Base-by-base conservation (phyloP, 2,888 invertebrate genomes). In the Spodoptera picta region DNA sequence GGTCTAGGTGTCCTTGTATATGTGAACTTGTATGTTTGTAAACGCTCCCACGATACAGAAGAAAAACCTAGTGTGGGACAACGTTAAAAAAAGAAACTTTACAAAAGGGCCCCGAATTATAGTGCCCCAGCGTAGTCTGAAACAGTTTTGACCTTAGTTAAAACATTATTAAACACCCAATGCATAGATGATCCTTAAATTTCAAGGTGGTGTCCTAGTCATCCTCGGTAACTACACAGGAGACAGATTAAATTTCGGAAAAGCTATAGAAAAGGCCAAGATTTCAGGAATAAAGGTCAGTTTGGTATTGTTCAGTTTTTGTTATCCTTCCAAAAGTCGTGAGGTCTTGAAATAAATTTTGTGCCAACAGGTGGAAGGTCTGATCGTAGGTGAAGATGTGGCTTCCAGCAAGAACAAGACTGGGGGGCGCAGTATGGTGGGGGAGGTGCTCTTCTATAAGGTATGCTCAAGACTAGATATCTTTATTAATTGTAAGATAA, bases 221-320 rank as follows among this genome's bases (percentile, higher is more conserved):
- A 94, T 98, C 43, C 95, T 97, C 10, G 96, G 96, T 10, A 98
- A 97, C 88, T 97, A 97, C 82, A 97, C 97, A 0, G 97, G 97
- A 0, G 97, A 98, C 80, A 92, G 97, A 65, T 90, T 98, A 14
- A 98, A 97, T 88, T 98, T 98, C 85, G 98, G 97, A 0, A 95
- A 97, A 84, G 98, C 98, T 1, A 95, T 96, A 12, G 97, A 98
- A 86, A 96, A 96, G 81, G 97, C 97, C 1, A 95, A 95, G 81
- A 94, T 95, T 43, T 92, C 95, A 60, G 96, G 96, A 0, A 91
- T 96, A 19, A 95, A 95, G 90, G 96, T 91, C 74, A 44, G 41
- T 46, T 19, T 19, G 0, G 64, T 42, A 51, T 9, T 3, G 3
- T 27, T 27, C 27, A 27, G 27, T 27, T 27, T 27, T 27, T 27